A percentile compares a stretch with the other conserved stretches of the same genome.
Conservation (phyloP, 2,113 vertebrate genomes). For the Phycodurus eques region DNA sequence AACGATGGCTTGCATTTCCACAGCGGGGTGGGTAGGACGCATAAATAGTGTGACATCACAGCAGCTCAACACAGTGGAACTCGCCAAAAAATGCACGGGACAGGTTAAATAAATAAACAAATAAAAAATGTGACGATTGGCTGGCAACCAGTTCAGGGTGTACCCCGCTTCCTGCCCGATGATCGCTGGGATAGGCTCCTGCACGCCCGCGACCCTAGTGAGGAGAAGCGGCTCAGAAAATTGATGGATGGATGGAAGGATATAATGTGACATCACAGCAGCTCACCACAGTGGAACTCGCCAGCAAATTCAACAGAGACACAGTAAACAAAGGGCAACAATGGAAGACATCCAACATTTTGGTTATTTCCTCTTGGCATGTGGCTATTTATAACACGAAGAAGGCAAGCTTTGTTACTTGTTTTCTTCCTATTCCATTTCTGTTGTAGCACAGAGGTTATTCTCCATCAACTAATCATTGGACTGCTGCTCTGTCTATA, state of each 20-base stretch:
- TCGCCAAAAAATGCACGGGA: no score
- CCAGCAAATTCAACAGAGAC: neutral
- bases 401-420: neutral
- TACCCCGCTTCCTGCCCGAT: no score
- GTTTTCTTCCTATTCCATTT: neutral
- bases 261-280: neutral
- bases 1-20: neutral
- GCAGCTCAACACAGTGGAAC: no score
- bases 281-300: neutral
- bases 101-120: no score
- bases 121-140: no score
- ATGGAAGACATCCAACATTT: conserved; percentile 5
- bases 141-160: no score
- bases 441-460: neutral
- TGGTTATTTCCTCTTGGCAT: conserved; percentile 1
- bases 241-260: no score
- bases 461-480: neutral
- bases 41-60: neutral
- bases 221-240: no score
- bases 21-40: neutral
- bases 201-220: no score
- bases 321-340: neutral
- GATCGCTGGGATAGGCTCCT: no score
- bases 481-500: neutral
- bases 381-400: neutral